Evolutionary conservation across 1,140 invertebrate species (phyloP).

Genomic region (Melitaea cinxia): DNA sequence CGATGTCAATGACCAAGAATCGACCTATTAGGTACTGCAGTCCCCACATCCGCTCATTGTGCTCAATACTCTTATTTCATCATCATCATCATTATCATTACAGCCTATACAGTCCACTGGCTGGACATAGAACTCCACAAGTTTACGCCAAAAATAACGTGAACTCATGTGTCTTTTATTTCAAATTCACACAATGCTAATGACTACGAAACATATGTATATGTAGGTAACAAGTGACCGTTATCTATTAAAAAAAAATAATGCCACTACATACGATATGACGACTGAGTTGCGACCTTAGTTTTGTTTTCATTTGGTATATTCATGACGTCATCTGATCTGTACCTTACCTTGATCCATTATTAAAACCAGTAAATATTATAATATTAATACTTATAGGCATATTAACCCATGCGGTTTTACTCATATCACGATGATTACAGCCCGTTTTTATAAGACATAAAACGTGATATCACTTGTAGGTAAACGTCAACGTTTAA

Average conservation of each 20-base stretch:
- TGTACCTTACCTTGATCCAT: conserved; percentile 48
- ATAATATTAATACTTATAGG: neutral
- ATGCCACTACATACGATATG: conserved; percentile 16
- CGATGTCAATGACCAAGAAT: conserved; percentile 43
- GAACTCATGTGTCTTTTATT: no score
- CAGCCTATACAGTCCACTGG: no score
- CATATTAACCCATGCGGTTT: no score
- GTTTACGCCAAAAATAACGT: no score
- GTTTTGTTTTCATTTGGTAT: conserved; percentile 53
- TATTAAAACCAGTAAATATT: conserved; percentile 43
- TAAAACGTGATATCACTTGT: no score
- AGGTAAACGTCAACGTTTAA: no score
- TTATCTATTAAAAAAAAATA: conserved; percentile 23
- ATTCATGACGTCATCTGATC: conserved; percentile 63
- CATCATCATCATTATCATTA: no score
- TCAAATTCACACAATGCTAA: conserved; percentile 32
- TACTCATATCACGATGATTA: no score
- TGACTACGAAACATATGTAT: neutral
- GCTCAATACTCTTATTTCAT: conserved; percentile 15
- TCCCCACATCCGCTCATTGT: conserved; percentile 16
- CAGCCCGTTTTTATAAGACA: no score
- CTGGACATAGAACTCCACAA: no score
- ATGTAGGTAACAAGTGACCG: conserved; percentile 14
- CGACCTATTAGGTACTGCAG: conserved; percentile 18
- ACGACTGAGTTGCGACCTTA: conserved; percentile 43